These are phyloP conservation scores for Schizothorax lantsangensis DNA, from an alignment of 2,797 vertebrate genomes.

Conservation along the genomic window DNA sequence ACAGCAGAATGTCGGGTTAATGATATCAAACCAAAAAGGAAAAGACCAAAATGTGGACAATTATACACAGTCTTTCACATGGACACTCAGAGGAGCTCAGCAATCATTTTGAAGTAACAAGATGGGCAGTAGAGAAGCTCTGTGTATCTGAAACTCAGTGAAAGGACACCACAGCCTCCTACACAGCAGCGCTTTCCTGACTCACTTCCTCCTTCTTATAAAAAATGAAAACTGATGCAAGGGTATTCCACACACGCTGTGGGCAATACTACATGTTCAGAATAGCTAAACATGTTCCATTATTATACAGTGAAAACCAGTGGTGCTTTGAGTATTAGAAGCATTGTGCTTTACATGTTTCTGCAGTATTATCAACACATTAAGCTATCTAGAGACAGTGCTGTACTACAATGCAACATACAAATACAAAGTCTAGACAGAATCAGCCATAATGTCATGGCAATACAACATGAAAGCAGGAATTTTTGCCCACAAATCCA, in stretches of 20 bases:
- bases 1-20: background rate
- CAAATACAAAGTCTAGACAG: background rate
- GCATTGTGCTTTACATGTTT: background rate
- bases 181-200: constrained; percentile 36
- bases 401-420: background rate
- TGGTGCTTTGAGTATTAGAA: background rate
- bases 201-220: constrained; percentile 50
- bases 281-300: background rate
- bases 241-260: background rate
- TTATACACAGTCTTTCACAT: background rate
- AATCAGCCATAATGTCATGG: background rate
- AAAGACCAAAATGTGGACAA: background rate
- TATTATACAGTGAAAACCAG: background rate
- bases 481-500: background rate
- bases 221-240: constrained; percentile 35
- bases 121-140: background rate
- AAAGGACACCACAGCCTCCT: constrained; percentile 37
- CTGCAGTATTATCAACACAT: background rate
- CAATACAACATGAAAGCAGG: background rate
- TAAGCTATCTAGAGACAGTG: background rate
- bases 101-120: background rate
- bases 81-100: background rate
- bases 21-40: too few relatives aligned
- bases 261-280: background rate
- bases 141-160: background rate